Evolutionary conservation across 2,888 invertebrate species (phyloP).

Genomic region (Amblyjoppa proteus): DNA sequence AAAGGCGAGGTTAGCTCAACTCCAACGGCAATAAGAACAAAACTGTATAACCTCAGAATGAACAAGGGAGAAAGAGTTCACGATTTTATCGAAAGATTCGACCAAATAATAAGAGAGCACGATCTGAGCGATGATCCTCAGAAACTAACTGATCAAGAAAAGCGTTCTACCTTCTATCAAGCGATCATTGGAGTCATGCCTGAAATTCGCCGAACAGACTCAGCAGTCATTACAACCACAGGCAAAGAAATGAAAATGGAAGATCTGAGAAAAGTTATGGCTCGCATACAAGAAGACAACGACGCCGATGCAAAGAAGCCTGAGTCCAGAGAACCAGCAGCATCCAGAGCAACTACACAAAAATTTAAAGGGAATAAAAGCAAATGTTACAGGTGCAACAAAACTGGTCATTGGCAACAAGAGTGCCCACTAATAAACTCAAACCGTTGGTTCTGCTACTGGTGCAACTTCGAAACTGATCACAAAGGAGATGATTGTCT

Average conservation of each 20-base stretch:
- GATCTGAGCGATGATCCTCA: conserved; percentile 47
- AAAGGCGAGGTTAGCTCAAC: conserved; percentile 60
- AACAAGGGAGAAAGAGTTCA: no score
- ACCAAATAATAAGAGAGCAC: background rate
- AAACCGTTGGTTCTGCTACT: conserved; percentile 41
- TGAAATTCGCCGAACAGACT: background rate
- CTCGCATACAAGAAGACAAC: conserved; percentile 30
- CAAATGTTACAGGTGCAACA: no score
- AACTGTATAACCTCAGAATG: no score
- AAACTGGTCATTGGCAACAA: conserved; percentile 35
- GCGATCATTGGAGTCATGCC: conserved; percentile 60
- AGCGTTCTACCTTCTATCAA: conserved; percentile 64
- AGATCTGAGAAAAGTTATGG: conserved; percentile 34
- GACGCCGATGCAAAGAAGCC: no score
- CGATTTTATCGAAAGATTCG: no score
- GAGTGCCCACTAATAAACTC: conserved; percentile 29
- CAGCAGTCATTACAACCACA: no score
- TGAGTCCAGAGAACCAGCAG: no score
- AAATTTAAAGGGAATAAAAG: conserved; percentile 5
- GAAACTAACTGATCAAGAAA: conserved; percentile 23
- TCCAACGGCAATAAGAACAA: conserved; percentile 62
- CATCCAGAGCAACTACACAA: conserved; percentile 41
- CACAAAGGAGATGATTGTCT: conserved; percentile 50
- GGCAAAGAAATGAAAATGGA: no score
- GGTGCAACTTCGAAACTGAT: conserved; percentile 27